Percentiles rank a stretch among this genome's conserved stretches.
phyloP scores from a whole-genome alignment of 2,797 vertebrate genomes.

The Denticeps clupeoides region DNA sequence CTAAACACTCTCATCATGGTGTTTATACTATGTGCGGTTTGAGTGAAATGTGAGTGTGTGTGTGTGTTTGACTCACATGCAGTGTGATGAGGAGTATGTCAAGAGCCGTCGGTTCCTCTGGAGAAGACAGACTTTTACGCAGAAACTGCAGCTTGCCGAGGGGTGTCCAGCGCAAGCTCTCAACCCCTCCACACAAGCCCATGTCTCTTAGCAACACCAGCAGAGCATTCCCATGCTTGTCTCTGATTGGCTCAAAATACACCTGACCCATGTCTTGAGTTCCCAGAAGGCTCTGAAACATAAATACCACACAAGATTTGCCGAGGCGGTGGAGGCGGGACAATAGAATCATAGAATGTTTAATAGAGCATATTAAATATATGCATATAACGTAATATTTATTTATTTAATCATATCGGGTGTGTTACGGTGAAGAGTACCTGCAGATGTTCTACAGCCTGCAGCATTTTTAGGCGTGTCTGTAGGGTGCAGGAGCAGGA shows the following conservation, averaged over 20 bases:
- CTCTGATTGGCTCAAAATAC: constrained; percentile 81
- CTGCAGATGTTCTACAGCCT: constrained; percentile 76
- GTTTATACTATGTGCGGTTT: too few relatives aligned
- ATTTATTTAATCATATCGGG: too few relatives aligned
- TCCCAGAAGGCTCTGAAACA: constrained; percentile 67
- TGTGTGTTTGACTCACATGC: constrained; percentile 53
- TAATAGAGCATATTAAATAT: too few relatives aligned
- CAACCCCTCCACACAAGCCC: constrained; percentile 60
- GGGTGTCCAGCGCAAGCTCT: constrained; percentile 72
- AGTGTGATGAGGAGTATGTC: constrained; percentile 75
- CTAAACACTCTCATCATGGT: too few relatives aligned
- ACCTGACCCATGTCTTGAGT: constrained; percentile 80
- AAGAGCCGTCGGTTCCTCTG: constrained; percentile 74
- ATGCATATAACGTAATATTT: too few relatives aligned
- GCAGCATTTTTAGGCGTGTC: constrained; percentile 79
- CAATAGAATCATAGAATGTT: too few relatives aligned
- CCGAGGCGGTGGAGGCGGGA: too few relatives aligned
- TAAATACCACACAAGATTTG: background rate
- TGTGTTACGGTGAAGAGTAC: constrained; percentile 33
- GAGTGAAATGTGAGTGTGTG: background rate
- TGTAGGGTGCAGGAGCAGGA: constrained; percentile 81
- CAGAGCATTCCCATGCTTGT: constrained; percentile 80
- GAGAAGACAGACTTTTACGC: constrained; percentile 76
- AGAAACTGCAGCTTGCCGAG: constrained; percentile 75
- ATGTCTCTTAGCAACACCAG: constrained; percentile 79